phyloP scores from a whole-genome alignment of 1,140 invertebrate genomes.

The Caenorhabditis latens region DNA sequence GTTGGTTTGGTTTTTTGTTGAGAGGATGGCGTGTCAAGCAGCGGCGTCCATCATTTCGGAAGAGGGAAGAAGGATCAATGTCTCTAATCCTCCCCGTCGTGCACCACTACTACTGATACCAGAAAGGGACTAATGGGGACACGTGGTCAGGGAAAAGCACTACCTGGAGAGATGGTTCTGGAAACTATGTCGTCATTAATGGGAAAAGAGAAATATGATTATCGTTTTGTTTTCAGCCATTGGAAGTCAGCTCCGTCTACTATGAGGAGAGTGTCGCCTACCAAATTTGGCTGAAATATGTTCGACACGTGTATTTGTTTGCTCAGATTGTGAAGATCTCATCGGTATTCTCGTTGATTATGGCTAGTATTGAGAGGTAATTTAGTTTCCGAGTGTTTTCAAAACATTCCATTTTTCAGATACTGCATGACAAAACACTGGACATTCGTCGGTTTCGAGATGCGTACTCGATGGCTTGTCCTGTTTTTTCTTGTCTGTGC shows the following conservation, averaged over 20 bases:
- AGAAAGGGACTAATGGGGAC: background rate
- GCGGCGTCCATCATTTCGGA: background rate
- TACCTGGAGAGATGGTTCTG: too few relatives aligned
- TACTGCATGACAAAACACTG: conserved; percentile 74
- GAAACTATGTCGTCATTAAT: background rate
- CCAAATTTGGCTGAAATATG: conserved; percentile 70
- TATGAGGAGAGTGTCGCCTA: conserved; percentile 68
- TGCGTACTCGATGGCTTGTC: conserved; percentile 73
- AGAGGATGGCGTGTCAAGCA: conserved; percentile 6
- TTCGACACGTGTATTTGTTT: conserved; percentile 69
- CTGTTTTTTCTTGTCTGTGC: conserved; percentile 65
- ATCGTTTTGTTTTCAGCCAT: conserved; percentile 47
- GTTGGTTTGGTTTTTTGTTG: background rate
- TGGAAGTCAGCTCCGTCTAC: conserved; percentile 72
- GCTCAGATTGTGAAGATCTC: conserved; percentile 76
- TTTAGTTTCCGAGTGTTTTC: too few relatives aligned
- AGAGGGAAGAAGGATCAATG: background rate
- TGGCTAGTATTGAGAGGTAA: conserved; percentile 74
- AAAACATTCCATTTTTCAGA: conserved; percentile 40
- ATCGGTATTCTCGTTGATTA: conserved; percentile 76
- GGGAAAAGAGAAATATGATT: too few relatives aligned
- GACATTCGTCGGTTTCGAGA: conserved; percentile 76
- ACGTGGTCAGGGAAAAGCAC: background rate
- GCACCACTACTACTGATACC: conserved; percentile 1
- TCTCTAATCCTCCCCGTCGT: background rate